These are phyloP conservation scores for Drosophila tsacasi DNA, from an alignment of 1,140 invertebrate genomes.

Conservation along the genomic window DNA sequence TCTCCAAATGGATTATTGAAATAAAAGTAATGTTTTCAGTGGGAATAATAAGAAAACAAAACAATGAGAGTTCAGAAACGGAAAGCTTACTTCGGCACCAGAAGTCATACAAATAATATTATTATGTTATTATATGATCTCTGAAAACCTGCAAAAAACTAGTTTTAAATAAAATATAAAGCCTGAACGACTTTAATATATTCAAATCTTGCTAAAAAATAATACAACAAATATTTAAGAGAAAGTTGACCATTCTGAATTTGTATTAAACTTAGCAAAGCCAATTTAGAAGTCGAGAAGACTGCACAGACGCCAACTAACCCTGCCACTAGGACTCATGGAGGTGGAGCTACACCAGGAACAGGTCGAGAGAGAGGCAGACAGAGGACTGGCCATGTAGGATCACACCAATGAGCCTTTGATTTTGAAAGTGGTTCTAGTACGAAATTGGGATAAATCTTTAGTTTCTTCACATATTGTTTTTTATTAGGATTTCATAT, in stretches of 20 bases:
- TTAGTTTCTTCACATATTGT: too few relatives aligned
- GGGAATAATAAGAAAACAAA: not conserved
- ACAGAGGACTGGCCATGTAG: not conserved
- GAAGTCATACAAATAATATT: too few relatives aligned
- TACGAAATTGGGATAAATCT: too few relatives aligned
- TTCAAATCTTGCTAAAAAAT: too few relatives aligned
- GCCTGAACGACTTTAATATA: not conserved
- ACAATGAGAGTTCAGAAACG: not conserved
- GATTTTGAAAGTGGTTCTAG: too few relatives aligned
- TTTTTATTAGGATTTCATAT: too few relatives aligned
- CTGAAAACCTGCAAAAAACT: not conserved
- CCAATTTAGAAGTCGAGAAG: not conserved
- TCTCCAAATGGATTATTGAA: not conserved
- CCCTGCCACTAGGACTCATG: not conserved
- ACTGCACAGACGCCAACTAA: not conserved
- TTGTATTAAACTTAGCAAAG: not conserved
- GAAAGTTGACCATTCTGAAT: too few relatives aligned
- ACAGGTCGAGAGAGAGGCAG: not conserved
- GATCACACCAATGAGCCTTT: not conserved
- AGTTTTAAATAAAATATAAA: not conserved
- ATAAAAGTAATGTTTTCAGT: not conserved
- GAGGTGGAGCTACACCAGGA: not conserved
- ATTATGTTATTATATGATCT: not conserved
- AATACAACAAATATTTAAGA: not conserved
- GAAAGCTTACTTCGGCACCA: not conserved